Conservation (phyloP, 2,113 vertebrate genomes). For the Antigone vipio region DNA sequence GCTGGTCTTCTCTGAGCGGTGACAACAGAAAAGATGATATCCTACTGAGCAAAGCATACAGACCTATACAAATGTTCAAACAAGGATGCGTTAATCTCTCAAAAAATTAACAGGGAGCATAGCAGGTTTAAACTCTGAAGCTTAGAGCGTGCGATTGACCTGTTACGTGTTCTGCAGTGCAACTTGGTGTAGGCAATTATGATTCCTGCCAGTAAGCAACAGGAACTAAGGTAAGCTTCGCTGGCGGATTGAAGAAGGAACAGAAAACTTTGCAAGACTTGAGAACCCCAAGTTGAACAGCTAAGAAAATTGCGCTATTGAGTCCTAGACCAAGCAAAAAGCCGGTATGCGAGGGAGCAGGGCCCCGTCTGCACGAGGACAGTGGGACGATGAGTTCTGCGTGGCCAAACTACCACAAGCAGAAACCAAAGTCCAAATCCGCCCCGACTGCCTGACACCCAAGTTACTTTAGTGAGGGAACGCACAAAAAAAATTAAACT, state of each 20-base stretch:
- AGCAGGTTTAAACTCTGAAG: background rate
- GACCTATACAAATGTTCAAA: constrained; percentile 72
- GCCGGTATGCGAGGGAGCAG: accelerated
- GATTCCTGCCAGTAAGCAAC: background rate
- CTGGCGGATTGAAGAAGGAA: background rate
- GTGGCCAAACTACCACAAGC: background rate
- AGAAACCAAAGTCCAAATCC: background rate
- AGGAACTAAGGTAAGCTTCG: background rate
- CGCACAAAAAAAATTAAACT: background rate
- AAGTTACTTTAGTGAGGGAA: background rate
- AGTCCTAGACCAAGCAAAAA: background rate
- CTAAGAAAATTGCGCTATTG: accelerated
- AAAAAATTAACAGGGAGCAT: background rate
- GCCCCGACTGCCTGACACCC: background rate
- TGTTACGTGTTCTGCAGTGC: accelerated
- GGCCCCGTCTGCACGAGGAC: accelerated
- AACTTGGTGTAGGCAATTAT: no score
- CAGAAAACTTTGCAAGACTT: background rate
- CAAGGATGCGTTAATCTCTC: background rate
- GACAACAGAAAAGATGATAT: constrained; percentile 92
- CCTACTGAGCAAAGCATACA: constrained; percentile 95
- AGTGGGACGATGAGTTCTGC: background rate
- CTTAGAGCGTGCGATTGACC: accelerated
- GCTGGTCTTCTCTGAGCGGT: constrained; percentile 93
- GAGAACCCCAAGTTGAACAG: no score